These are phyloP conservation scores for Nesometra sesokonis DNA, from an alignment of 35 echinoderm and acorn worm genomes.

Conservation along the genomic window DNA sequence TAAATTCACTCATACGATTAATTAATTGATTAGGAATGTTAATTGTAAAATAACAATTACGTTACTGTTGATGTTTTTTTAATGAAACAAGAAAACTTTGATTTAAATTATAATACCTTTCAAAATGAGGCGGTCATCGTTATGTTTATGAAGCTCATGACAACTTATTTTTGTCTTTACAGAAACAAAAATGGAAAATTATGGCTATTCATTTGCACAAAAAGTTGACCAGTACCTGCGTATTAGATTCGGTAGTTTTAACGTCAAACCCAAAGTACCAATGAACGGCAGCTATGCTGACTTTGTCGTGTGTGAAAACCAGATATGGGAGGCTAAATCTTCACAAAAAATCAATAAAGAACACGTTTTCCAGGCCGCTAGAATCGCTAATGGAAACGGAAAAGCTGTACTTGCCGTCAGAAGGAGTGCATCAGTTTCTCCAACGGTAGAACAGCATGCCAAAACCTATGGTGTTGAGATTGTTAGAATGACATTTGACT, in stretches of 20 bases:
- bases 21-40: too few species aligned
- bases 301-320: neutral
- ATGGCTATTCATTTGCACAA: neutral
- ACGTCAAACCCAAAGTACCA: neutral
- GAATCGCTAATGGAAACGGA: neutral
- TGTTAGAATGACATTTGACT: neutral
- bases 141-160: too few species aligned
- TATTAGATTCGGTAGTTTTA: neutral
- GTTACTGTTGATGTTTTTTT: too few species aligned
- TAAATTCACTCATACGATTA: too few species aligned
- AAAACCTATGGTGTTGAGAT: neutral
- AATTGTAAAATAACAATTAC: too few species aligned
- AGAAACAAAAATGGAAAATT: neutral
- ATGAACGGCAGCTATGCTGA: neutral
- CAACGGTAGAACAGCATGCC: neutral
- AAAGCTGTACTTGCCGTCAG: neutral
- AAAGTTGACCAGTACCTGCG: neutral
- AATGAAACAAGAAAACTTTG: too few species aligned
- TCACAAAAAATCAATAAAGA: neutral
- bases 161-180: neutral
- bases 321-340: neutral
- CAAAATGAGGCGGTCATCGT: too few species aligned
- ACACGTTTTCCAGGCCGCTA: neutral
- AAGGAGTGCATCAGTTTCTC: neutral
- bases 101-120: too few species aligned